These are phyloP conservation scores for Sinocyclocheilus anshuiensis DNA, from an alignment of 2,113 vertebrate genomes.

Conservation along the genomic window DNA sequence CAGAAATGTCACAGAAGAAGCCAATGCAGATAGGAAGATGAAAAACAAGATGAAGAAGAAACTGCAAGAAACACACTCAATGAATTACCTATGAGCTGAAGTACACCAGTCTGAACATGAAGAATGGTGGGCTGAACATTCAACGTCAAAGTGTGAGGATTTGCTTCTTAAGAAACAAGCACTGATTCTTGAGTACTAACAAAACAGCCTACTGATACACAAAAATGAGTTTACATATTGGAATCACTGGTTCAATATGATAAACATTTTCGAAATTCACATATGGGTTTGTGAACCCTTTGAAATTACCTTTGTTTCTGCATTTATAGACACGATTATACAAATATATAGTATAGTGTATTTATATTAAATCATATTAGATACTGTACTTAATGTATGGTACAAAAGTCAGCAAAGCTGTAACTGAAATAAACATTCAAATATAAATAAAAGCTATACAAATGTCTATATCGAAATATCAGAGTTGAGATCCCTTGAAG, in stretches of 20 bases:
- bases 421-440: background rate
- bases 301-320: too few species aligned
- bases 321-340: background rate
- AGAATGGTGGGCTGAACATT: background rate
- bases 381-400: background rate
- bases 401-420: background rate
- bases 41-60: background rate
- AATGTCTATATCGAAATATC: background rate
- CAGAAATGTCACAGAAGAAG: slow-evolving; percentile 6
- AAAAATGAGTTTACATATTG: background rate
- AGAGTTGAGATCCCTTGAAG: background rate
- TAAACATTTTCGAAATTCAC: too few species aligned
- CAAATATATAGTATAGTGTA: background rate
- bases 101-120: background rate
- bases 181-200: background rate
- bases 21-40: slow-evolving; percentile 1
- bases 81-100: background rate
- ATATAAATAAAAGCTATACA: background rate
- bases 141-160: background rate
- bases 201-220: background rate
- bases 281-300: too few species aligned
- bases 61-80: background rate
- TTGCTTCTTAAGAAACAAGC: background rate
- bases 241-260: background rate
- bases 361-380: background rate